Evolutionary conservation across 1,140 invertebrate genomes (phyloP).

Genomic region (Piezodorus guildinii): DNA sequence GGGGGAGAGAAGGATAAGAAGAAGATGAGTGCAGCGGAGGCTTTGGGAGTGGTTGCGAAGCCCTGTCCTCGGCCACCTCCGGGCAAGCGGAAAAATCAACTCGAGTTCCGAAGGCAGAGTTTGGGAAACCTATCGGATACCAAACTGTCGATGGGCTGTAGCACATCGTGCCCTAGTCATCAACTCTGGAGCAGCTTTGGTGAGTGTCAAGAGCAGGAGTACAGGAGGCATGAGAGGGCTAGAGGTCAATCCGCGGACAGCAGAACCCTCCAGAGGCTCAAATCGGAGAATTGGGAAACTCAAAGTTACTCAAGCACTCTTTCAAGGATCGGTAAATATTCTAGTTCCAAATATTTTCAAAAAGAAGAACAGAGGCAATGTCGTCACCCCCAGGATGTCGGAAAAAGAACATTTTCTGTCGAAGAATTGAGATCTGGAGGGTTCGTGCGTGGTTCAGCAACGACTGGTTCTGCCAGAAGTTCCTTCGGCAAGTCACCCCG

Average conservation of each 20-base stretch:
- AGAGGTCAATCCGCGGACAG: constrained; percentile 28
- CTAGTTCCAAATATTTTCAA: constrained; percentile 12
- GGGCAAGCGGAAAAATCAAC: constrained; percentile 22
- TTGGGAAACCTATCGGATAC: constrained; percentile 30
- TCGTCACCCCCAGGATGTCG: constrained; percentile 20
- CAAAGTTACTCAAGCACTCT: constrained; percentile 24
- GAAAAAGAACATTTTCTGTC: constrained; percentile 30
- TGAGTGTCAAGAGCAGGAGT: constrained; percentile 24
- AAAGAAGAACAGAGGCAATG: constrained; percentile 3
- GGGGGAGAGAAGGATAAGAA: constrained; percentile 15
- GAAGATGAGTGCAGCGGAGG: constrained; percentile 31
- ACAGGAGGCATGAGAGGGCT: constrained; percentile 22
- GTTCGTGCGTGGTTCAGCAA: constrained; percentile 20
- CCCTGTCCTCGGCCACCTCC: constrained; percentile 29
- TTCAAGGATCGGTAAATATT: constrained; percentile 26
- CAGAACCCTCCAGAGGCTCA: constrained; percentile 21
- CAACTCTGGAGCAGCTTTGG: constrained; percentile 27
- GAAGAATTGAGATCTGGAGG: constrained; percentile 27
- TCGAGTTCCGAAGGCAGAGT: constrained; percentile 29
- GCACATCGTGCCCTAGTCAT: constrained; percentile 20
- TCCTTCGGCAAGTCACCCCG: constrained; percentile 31
- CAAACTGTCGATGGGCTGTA: constrained; percentile 27
- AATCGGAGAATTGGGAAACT: constrained; percentile 23
- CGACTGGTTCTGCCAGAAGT: constrained; percentile 24
- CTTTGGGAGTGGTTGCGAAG: constrained; percentile 30